Conservation (phyloP, 1,140 invertebrate genomes). For the Rhagoletis pomonella region DNA sequence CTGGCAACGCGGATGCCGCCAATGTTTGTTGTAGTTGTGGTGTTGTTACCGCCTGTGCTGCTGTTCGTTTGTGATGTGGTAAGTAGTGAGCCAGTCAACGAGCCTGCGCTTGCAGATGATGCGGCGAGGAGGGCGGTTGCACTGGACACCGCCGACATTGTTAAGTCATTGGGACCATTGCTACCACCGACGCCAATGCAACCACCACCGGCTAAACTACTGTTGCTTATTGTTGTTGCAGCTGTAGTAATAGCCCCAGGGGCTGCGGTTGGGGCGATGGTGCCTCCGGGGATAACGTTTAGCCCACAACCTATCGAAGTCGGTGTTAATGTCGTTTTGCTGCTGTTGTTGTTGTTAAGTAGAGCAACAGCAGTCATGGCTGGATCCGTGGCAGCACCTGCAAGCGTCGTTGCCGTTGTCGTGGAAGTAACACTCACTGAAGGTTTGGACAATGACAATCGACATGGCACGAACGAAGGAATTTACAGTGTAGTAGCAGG, state of each 20-base stretch:
- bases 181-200: constrained; percentile 56
- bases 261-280: constrained; percentile 37
- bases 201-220: constrained; percentile 43
- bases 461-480: constrained; percentile 18
- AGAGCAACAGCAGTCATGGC: constrained; percentile 29
- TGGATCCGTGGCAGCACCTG: constrained; percentile 42
- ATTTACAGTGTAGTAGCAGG: not conserved
- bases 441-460: not conserved
- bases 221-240: constrained; percentile 54
- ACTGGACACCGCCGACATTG: constrained; percentile 59
- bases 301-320: constrained; percentile 29
- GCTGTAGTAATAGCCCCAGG: constrained; percentile 12
- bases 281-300: constrained; percentile 51
- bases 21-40: constrained; percentile 54
- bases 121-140: constrained; percentile 50
- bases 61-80: constrained; percentile 51
- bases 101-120: constrained; percentile 55
- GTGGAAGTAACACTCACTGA: constrained; percentile 32
- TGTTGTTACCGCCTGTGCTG: constrained; percentile 24
- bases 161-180: constrained; percentile 65
- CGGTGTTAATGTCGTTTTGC: constrained; percentile 46
- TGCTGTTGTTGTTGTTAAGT: constrained; percentile 55
- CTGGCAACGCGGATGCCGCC: constrained; percentile 71
- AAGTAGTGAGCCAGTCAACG: constrained; percentile 40
- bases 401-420: constrained; percentile 49